phyloP scores from a whole-genome alignment of 2,888 invertebrate species.

The Sturmia bella region DNA sequence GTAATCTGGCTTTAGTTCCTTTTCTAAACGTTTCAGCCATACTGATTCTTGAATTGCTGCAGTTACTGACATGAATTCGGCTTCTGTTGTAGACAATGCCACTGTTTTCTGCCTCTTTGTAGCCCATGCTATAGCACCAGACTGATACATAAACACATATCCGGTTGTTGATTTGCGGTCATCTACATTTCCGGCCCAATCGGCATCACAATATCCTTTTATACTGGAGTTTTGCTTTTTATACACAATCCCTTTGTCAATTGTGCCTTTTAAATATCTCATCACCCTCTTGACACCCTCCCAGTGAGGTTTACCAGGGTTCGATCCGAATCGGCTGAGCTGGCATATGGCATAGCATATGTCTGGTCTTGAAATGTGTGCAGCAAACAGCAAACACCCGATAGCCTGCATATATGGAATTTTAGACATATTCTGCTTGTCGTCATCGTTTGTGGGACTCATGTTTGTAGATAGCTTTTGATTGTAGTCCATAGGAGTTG shows the following conservation, averaged over 20 bases:
- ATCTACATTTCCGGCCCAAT: background rate
- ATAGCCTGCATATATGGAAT: conserved; percentile 1
- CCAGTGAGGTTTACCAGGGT: background rate
- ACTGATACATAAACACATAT: background rate
- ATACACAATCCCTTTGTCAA: background rate
- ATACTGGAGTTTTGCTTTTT: background rate
- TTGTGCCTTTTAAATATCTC: background rate
- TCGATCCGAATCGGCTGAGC: too few relatives aligned
- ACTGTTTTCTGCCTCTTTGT: background rate
- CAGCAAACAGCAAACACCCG: background rate
- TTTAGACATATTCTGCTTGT: background rate
- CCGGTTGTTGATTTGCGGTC: background rate
- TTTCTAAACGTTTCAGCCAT: conserved; percentile 49
- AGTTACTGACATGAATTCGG: conserved; percentile 19
- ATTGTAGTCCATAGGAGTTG: background rate
- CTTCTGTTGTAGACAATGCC: too few relatives aligned
- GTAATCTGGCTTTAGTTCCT: background rate
- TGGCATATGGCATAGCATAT: background rate
- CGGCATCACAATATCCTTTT: background rate
- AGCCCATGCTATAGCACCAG: background rate
- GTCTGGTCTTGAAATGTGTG: background rate
- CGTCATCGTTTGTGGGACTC: background rate
- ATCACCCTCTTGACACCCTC: background rate
- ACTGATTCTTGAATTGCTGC: conserved; percentile 50
- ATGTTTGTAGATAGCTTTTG: background rate